These are phyloP conservation scores for Pherbina coryleti DNA, from an alignment of 2,888 invertebrate species.

Conservation along the genomic window DNA sequence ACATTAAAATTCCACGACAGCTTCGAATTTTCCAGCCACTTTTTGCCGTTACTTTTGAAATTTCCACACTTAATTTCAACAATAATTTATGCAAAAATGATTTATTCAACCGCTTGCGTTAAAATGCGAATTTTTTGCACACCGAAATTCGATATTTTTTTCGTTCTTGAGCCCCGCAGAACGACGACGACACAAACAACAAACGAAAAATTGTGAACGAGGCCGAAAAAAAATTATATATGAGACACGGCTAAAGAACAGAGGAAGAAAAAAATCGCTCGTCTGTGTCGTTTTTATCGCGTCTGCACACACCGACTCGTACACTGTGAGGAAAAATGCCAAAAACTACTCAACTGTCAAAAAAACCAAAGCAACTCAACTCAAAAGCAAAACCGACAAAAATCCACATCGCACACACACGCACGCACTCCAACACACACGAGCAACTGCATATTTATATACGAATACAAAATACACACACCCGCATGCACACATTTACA, in stretches of 20 bases:
- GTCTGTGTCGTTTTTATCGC: slow-evolving; percentile 41
- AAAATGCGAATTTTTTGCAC: slow-evolving; percentile 17
- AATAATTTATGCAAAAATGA: not conserved
- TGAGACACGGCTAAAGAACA: not conserved
- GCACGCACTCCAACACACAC: not conserved
- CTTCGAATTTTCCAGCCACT: not conserved
- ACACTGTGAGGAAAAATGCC: slow-evolving; percentile 48
- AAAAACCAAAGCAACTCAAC: slow-evolving; percentile 26
- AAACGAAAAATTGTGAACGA: not conserved
- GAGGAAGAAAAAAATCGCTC: slow-evolving; percentile 15
- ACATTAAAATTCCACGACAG: not conserved
- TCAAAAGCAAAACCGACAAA: slow-evolving; percentile 14
- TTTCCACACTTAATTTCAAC: not conserved
- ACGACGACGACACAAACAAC: not conserved
- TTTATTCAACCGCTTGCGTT: not conserved
- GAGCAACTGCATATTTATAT: not conserved
- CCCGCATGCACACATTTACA: not conserved
- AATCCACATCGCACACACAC: not conserved
- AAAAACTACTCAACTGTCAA: slow-evolving; percentile 49
- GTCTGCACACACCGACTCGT: slow-evolving; percentile 43
- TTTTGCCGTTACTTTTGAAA: slow-evolving; percentile 24
- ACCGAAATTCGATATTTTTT: not conserved
- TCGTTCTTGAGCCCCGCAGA: not conserved
- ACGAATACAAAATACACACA: not conserved
- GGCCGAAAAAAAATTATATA: not conserved